Conservation (phyloP, 2,113 vertebrate species). For the Platysternon megacephalum region DNA sequence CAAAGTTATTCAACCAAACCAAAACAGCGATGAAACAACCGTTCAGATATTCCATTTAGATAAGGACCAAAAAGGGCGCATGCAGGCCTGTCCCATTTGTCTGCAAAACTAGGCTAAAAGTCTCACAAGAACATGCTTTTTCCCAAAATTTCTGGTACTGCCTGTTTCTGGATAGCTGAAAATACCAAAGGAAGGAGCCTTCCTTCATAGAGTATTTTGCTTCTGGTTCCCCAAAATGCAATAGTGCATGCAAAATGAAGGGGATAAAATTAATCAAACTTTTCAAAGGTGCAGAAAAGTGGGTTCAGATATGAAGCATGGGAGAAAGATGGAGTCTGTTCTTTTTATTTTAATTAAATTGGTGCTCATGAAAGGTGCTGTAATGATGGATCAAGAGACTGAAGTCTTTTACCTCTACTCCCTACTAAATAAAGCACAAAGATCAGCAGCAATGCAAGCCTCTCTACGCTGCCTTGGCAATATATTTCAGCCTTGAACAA, state of each 20-base stretch:
- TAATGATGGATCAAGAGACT: not conserved
- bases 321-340: not conserved
- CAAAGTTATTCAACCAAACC: not conserved
- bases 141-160: not conserved
- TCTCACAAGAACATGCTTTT: not conserved
- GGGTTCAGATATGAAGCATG: not conserved
- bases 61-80: not conserved
- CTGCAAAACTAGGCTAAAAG: not conserved
- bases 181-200: not conserved
- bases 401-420: not conserved
- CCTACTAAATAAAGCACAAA: not conserved
- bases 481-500: not conserved
- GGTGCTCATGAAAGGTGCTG: not conserved
- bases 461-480: not conserved
- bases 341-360: not conserved
- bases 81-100: not conserved
- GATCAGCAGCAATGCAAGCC: not conserved
- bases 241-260: not conserved
- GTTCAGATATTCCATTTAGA: not conserved
- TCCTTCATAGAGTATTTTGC: not conserved
- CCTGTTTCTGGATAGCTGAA: not conserved
- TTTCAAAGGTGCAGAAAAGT: not conserved
- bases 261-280: not conserved
- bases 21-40: not conserved
- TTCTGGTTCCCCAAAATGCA: not conserved